Evolutionary conservation across 2,888 invertebrate species (phyloP).

Genomic region (Andrena trimmerana): DNA sequence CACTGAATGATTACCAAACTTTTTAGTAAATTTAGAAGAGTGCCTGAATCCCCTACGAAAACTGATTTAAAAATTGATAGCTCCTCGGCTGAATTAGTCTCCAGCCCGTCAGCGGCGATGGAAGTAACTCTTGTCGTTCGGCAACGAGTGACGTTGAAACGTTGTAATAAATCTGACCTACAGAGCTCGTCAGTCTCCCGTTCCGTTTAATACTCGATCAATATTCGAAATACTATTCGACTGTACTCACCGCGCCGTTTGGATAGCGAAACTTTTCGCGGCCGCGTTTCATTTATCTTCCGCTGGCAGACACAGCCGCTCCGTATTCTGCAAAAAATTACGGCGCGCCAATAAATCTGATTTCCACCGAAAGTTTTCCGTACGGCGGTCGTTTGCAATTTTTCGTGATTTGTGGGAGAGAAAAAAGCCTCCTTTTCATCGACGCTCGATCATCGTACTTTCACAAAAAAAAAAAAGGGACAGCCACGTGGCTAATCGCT

Average conservation of each 20-base stretch:
- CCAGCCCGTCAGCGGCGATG: not conserved
- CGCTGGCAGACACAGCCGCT: conserved; percentile 71
- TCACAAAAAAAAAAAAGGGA: not conserved
- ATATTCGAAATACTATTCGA: conserved; percentile 51
- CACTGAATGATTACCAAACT: too few species aligned
- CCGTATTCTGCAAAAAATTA: conserved; percentile 68
- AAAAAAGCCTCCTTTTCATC: conserved; percentile 40
- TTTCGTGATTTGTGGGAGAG: conserved; percentile 67
- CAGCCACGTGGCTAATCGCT: not conserved
- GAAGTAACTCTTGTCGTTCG: not conserved
- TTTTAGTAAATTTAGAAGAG: too few species aligned
- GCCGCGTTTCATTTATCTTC: conserved; percentile 69
- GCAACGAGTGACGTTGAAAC: conserved; percentile 9
- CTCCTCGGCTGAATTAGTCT: not conserved
- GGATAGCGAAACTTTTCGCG: conserved; percentile 55
- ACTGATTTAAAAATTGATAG: not conserved
- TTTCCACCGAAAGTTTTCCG: conserved; percentile 63
- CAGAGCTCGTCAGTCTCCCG: conserved; percentile 16
- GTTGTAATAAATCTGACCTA: conserved; percentile 1
- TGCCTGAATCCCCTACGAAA: too few species aligned
- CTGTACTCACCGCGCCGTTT: conserved; percentile 14
- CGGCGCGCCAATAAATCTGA: conserved; percentile 69
- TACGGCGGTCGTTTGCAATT: conserved; percentile 60
- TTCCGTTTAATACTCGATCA: conserved; percentile 20
- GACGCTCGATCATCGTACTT: not conserved